Conservation (phyloP, 2,888 invertebrate genomes). For the Drosophila recens region DNA sequence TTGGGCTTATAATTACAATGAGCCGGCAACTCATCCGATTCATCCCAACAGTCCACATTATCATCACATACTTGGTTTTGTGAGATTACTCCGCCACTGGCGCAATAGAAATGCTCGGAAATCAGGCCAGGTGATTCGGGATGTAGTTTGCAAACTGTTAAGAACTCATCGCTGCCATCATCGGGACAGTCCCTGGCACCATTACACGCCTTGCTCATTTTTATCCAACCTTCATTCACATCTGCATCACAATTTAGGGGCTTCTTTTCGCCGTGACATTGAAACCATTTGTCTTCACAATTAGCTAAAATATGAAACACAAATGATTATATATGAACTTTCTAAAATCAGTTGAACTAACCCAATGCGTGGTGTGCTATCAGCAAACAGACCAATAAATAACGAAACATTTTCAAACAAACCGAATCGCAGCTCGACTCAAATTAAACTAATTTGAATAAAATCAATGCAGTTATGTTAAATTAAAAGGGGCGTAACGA, state of each 20-base stretch:
- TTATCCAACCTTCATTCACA: constrained; percentile 11
- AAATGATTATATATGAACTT: background rate
- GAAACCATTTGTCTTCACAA: constrained; percentile 3
- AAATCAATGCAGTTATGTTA: background rate
- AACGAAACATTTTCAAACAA: constrained; percentile 5
- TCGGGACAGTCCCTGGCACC: constrained; percentile 24
- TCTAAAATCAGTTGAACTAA: background rate
- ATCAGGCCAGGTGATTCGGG: background rate
- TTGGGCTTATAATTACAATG: background rate
- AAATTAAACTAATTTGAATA: background rate
- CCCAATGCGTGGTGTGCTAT: constrained; percentile 1
- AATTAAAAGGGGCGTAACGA: background rate
- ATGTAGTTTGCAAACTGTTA: constrained; percentile 22
- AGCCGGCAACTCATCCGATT: constrained; percentile 5
- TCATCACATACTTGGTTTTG: background rate
- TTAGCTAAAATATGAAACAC: background rate
- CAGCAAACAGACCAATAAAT: constrained; percentile 5
- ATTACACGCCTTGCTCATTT: background rate
- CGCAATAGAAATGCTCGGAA: constrained; percentile 5
- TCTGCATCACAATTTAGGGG: background rate
- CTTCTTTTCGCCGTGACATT: background rate
- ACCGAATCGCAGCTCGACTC: background rate
- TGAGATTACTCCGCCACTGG: constrained; percentile 12
- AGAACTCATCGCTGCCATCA: constrained; percentile 33
- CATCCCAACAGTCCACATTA: constrained; percentile 12